Evolutionary conservation across 2,797 vertebrate species (phyloP), one percentile per base, ranked within the genome.

Genomic region (Etheostoma nigrum): DNA sequence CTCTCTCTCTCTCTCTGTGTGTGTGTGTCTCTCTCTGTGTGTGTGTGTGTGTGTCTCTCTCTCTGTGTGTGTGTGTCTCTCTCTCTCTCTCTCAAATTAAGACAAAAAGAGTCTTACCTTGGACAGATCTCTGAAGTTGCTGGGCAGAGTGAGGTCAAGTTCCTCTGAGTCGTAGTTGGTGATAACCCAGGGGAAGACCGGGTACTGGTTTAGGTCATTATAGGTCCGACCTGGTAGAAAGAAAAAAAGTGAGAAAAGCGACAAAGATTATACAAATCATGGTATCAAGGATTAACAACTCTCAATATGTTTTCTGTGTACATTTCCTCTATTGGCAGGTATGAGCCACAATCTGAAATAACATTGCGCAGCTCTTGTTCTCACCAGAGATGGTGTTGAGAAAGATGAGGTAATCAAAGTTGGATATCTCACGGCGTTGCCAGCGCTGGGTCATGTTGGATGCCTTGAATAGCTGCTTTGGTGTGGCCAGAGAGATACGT

Each of bases 61-160:
- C 27, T 27, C n/a, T n/a, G n/a, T n/a, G n/a, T n/a, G n/a, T n/a
- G n/a, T n/a, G n/a, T n/a, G n/a, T n/a, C 53, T 23, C 21, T 42
- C 27, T 21, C 5, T 12, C 8, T 15, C 18, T 33, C 7, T 36
- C 48, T 40, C 2, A 13, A 48, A 66, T 4, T 19, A 54, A 23
- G 21, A 55, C 52, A 55, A 44, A 36, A 68, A 21, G n/a, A 25
- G 55, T 72, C 70, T 75, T 94, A 99, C 98, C 97, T 99, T 99
- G 74, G 98, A 99, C 78, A 99, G 95, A 94, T 99, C 98, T 93
- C 98, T 96, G 94, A 97, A 99, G 95, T 99, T 99, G 94, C 97
- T 99, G 60, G 98, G 98, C 86, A 99, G 95, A n/a, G 97, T 99
- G 80, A 99, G 96, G 92, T 99, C 98, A 91, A 99, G 85, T 71